Evolutionary conservation across 2,888 invertebrate genomes (phyloP), one percentile per base, ranked within the genome.

Genomic region (Gymnocheta viridis): DNA sequence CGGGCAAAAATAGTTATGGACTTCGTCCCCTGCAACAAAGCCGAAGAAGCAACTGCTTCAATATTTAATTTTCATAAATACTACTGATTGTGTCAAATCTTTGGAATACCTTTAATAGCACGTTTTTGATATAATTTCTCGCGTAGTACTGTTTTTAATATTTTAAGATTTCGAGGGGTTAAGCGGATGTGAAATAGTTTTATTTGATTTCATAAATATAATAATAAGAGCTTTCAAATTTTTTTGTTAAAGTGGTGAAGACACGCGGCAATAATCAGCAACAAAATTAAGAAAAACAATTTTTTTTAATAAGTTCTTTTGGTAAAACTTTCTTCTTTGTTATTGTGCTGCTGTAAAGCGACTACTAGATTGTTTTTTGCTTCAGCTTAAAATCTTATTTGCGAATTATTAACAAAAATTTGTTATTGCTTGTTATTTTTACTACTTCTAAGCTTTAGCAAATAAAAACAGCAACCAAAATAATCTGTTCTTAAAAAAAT

Each of bases 401-500:
- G 19, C 14, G 29, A 64, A 32, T 58, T 72, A 22, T 32, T 29
- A 22, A 27, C 5, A 7, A 9, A 67, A 19, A 32, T 35, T 19
- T 17, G n/a, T 41, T 38, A 5, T n/a, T 19, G 14, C 17, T 69
- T 72, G 32, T 64, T 64, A 17, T 44, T 51, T 1, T 17, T 74
- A n/a, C 14, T 74, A n/a, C 14, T 64, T 54, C 64, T 41, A 51
- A 64, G 41, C 41, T 74, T 5, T 41, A 35, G 17, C 44, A 74
- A 64, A 64, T 64, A 56, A 56, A 22, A 76, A 76, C 22, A 76
- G 56, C 47, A 66, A 58, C 66, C 35, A 49, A 67, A 66, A 76
- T 77, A 67, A 67, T 77, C 58, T 67, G 27, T 60, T 77, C 5
- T 47, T 58, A 41, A 81, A 44, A 62, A 17, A 54, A 69, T 7